Conservation (phyloP, 2,797 vertebrate genomes). For the Lepidocolaptes lacrymiger region DNA sequence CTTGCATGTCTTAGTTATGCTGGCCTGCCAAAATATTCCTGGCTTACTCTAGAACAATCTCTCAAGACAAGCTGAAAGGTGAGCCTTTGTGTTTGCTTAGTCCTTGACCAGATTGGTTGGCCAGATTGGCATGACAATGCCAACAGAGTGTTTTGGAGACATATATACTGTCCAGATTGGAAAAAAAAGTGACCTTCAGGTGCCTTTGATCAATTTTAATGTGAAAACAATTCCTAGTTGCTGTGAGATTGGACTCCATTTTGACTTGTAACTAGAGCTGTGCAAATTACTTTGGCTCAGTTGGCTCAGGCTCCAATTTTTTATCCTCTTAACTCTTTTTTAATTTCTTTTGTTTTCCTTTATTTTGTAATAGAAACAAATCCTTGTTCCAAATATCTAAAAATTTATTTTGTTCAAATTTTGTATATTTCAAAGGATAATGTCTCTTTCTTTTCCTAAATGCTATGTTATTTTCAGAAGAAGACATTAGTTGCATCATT, state of each 20-base stretch:
- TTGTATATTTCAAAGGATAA: constrained; percentile 7
- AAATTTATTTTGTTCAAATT: background rate
- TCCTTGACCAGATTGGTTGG: constrained; percentile 4
- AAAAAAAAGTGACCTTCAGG: background rate
- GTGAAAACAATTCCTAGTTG: constrained; percentile 65
- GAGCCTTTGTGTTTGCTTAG: constrained; percentile 43
- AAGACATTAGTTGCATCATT: constrained; percentile 23
- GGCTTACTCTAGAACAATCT: constrained; percentile 43
- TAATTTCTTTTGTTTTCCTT: background rate
- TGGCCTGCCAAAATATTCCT: constrained; percentile 10
- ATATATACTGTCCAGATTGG: constrained; percentile 35
- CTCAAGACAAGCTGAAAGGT: constrained; percentile 55
- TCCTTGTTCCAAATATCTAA: background rate
- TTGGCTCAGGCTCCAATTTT: background rate
- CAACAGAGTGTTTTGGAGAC: constrained; percentile 65
- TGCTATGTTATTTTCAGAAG: constrained; percentile 52
- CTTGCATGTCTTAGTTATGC: background rate
- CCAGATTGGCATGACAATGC: constrained; percentile 31
- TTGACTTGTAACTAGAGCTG: constrained; percentile 65
- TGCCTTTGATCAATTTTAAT: constrained; percentile 61
- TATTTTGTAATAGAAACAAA: background rate
- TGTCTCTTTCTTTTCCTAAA: background rate
- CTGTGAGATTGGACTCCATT: constrained; percentile 39
- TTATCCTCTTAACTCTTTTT: background rate
- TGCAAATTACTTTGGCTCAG: background rate